A percentile compares a stretch with the other conserved stretches of the same genome.
Conservation (phyloP, 2,888 invertebrate species). For the Caenorhabditis sinica region DNA sequence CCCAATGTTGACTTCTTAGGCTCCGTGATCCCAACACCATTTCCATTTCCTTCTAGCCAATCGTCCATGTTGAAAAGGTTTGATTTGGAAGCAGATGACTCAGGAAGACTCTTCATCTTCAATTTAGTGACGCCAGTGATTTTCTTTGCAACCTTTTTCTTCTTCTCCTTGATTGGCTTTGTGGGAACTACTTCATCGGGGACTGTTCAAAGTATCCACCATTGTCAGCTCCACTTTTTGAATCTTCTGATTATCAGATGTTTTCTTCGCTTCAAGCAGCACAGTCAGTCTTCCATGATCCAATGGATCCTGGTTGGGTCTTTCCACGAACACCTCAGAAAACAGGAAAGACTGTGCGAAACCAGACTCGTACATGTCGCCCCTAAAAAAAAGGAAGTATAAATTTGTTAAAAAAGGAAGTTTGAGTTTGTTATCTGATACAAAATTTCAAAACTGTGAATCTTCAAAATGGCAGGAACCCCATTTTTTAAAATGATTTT, state of each 20-base stretch:
- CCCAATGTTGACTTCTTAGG: neutral
- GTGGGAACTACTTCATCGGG: neutral
- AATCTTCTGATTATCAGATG: too few species aligned
- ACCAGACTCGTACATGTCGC: constrained; percentile 92
- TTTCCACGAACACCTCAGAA: constrained; percentile 97
- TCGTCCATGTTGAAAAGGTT: constrained; percentile 84
- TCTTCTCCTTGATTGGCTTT: constrained; percentile 50
- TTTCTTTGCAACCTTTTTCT: constrained; percentile 28
- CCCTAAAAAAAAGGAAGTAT: constrained; percentile 16
- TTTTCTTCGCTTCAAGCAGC: too few species aligned
- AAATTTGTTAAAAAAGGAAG: too few species aligned
- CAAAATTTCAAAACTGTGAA: too few species aligned
- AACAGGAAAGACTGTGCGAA: constrained; percentile 97
- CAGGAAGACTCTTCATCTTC: constrained; percentile 48
- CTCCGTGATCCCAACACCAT: neutral
- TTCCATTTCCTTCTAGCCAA: constrained; percentile 82
- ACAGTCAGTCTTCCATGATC: too few species aligned
- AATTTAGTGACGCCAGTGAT: constrained; percentile 29
- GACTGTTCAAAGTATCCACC: constrained; percentile 83
- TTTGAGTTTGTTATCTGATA: too few species aligned
- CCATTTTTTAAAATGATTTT: too few species aligned
- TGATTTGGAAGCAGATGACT: constrained; percentile 57
- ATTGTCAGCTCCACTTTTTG: too few species aligned
- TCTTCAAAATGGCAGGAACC: too few species aligned
- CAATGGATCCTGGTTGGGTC: constrained; percentile 87